Base-by-base conservation (phyloP, 2,888 invertebrate genomes). In the Hypselothyrea guttata region DNA sequence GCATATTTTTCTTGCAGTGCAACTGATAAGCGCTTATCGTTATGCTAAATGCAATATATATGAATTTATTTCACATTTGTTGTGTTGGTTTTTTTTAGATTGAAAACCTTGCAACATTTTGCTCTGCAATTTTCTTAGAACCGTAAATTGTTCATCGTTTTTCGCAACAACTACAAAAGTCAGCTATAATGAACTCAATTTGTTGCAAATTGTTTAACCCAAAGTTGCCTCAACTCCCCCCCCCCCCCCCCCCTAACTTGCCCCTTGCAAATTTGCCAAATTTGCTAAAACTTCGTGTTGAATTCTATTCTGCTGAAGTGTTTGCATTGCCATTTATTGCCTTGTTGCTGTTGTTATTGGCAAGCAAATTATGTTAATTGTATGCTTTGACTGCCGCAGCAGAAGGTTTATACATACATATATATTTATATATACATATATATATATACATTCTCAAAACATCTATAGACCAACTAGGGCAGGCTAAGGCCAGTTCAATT, bases 321-420 rank as follows among this genome's bases (percentile, higher is more conserved):
- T 40, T 9, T 15, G 31, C 61, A 11, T 56, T 56, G 52, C 22
- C 22, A 22, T 60, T 49, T 45, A 9, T 47, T 11, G 47, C n/a
- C 15, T n/a, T 22, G 8, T 48, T 47, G 30, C 31, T 52, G 12
- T 31, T 77, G 75, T 22, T 64, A 52, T 72, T 77, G 60, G 83
- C 63, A 62, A 71, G 71, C 75, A 83, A 79, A 79, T 84, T 79
- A 79, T 84, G 78, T 84, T 79, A 79, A 79, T 85, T 78, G 83
- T 84, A 79, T 85, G 75, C 85, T 68, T 83, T 48, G 65, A 71
- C 79, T 76, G 82, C 63, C 81, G 71, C 66, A 67, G 52, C 58
- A 45, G 35, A 46, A 37, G 37, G 44, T 13, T 16, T 40, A 49
- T 31, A 33, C 22, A 37, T 35, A 42, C 46, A 34, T 7, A 12